Evolutionary conservation across 2,113 vertebrate species (phyloP).

Genomic region (Formicarius rufipectus): DNA sequence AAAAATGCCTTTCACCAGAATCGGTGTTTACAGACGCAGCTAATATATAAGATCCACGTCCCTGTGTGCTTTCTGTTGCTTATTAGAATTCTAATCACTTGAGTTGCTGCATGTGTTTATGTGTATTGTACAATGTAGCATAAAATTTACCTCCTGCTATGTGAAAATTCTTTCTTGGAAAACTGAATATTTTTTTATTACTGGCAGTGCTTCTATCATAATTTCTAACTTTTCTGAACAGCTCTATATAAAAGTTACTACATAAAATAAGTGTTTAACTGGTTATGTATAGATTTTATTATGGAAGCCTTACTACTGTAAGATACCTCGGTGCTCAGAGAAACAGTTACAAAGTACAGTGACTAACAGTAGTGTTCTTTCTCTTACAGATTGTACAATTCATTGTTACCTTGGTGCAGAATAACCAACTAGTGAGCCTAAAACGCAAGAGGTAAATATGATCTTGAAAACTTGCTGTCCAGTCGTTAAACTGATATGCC

Average conservation of each 20-base stretch:
- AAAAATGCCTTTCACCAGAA: neutral
- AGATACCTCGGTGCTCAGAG: neutral
- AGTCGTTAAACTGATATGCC: neutral
- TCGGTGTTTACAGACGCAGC: neutral
- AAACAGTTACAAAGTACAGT: neutral
- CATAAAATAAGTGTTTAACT: neutral
- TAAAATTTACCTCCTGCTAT: neutral
- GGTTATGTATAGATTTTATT: neutral
- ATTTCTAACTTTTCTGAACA: neutral
- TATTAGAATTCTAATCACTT: neutral
- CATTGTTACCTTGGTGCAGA: conserved; percentile 93
- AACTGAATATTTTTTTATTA: neutral
- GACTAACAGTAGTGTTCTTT: neutral
- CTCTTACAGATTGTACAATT: conserved; percentile 90
- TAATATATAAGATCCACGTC: neutral
- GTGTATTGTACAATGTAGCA: neutral
- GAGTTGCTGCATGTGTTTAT: neutral
- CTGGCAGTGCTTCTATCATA: neutral
- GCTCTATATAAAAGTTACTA: neutral
- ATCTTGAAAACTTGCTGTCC: neutral
- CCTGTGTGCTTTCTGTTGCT: neutral
- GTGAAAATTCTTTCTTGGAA: neutral
- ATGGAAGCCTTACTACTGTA: neutral
- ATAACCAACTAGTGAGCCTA: conserved; percentile 90
- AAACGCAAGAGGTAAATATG: conserved; percentile 91